A percentile compares a stretch with the other conserved stretches of the same genome.
These are phyloP conservation scores for Emydoidea blandingii DNA, from an alignment of 2,797 vertebrate genomes.

Conservation along the genomic window DNA sequence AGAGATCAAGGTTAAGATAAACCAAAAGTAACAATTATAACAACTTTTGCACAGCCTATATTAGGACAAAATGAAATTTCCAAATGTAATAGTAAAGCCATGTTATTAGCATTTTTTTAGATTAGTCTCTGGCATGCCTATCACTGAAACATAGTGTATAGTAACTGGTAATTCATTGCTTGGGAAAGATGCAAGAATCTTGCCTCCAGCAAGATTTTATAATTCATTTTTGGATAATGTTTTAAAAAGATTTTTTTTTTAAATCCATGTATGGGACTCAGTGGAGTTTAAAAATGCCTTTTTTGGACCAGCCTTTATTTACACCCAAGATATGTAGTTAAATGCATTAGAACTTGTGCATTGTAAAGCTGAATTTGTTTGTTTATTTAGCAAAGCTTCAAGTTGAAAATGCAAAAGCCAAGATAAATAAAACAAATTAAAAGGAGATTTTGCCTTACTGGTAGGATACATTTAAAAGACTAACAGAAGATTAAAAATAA, in stretches of 20 bases:
- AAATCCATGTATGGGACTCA: neutral
- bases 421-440: constrained; percentile 16
- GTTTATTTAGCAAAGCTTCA: neutral
- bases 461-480: constrained; percentile 12
- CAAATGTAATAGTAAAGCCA: constrained; percentile 55
- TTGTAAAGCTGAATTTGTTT: constrained; percentile 8
- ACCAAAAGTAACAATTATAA: constrained; percentile 28
- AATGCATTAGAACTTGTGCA: neutral
- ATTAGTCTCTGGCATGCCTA: constrained; percentile 69
- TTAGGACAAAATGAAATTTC: constrained; percentile 63
- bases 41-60: constrained; percentile 36
- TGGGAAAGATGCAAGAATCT: constrained; percentile 73
- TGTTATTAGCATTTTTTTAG: constrained; percentile 68
- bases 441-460: neutral
- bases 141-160: constrained; percentile 72
- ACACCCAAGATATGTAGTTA: neutral
- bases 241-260: constrained; percentile 64
- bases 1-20: constrained; percentile 47
- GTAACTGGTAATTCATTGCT: constrained; percentile 57
- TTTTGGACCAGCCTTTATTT: neutral
- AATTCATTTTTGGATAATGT: constrained; percentile 69
- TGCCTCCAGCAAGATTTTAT: constrained; percentile 76
- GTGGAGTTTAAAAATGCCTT: neutral
- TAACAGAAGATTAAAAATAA: constrained; percentile 39
- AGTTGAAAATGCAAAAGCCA: neutral